phyloP scores from a whole-genome alignment of 2,797 vertebrate species.

The Florisuga fusca region DNA sequence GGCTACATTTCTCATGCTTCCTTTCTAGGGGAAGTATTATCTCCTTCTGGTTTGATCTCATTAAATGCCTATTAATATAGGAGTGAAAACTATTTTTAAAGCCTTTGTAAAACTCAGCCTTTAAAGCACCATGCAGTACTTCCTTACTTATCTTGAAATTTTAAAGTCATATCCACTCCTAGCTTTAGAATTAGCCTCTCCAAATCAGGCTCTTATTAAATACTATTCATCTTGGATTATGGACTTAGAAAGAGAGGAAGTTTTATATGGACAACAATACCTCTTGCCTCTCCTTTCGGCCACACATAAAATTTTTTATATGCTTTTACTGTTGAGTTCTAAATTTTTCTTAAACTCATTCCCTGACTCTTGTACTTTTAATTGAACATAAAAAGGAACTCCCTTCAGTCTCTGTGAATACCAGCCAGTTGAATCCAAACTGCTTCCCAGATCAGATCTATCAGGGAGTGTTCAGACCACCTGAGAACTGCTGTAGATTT shows the following conservation, averaged over 20 bases:
- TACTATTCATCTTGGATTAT: neutral
- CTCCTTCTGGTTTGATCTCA: neutral
- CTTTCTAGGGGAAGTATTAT: neutral
- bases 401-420: neutral
- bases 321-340: neutral
- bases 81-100: neutral
- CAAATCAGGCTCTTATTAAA: neutral
- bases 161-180: neutral
- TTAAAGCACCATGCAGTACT: neutral
- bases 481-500: neutral
- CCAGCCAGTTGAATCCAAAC: neutral
- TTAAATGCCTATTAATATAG: neutral
- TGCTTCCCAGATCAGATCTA: neutral
- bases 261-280: neutral
- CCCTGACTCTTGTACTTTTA: neutral
- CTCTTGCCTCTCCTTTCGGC: neutral
- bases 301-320: neutral
- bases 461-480: neutral
- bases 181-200: neutral
- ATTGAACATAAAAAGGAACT: neutral
- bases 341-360: neutral
- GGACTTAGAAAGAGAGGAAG: neutral
- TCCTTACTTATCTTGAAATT: neutral
- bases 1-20: neutral
- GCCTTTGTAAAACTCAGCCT: neutral